These are phyloP conservation scores for Eurystomus gularis DNA, from an alignment of 2,113 vertebrate genomes.

Conservation along the genomic window DNA sequence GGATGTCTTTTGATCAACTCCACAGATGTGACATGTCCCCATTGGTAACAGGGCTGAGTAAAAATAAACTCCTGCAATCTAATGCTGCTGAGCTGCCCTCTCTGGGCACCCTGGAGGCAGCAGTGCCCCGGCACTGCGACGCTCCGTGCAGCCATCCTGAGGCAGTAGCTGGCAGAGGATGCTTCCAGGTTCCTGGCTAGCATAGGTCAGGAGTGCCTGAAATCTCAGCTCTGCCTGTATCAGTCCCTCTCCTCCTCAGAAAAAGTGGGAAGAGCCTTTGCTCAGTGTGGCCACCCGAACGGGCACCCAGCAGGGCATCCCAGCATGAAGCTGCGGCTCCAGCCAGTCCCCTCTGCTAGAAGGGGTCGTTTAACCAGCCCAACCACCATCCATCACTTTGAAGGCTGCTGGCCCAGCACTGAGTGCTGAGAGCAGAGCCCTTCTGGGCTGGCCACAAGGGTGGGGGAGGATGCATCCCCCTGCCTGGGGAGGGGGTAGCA, in stretches of 20 bases:
- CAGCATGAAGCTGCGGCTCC: fast-evolving
- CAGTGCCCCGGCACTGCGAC: not conserved
- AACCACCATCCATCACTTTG: not conserved
- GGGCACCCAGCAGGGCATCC: not conserved
- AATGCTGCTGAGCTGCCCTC: slow-evolving; percentile 20
- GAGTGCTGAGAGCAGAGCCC: not conserved
- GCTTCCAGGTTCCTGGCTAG: not conserved
- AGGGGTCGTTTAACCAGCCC: not conserved
- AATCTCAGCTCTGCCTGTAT: not conserved
- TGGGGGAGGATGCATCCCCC: not conserved
- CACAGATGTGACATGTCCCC: slow-evolving; percentile 67
- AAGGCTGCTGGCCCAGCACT: not conserved
- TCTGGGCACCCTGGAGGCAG: not conserved
- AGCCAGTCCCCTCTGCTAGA: not conserved
- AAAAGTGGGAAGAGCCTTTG: not conserved
- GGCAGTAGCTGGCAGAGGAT: not conserved
- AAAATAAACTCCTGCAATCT: slow-evolving; percentile 66
- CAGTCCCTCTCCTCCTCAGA: fast-evolving
- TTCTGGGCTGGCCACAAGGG: not conserved
- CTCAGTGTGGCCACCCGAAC: fast-evolving
- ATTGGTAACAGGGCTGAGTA: slow-evolving; percentile 51
- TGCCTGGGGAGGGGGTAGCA: fast-evolving
- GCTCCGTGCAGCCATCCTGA: not conserved
- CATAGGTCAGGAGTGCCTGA: not conserved
- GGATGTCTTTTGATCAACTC: slow-evolving; percentile 69